Evolutionary conservation across 37 sponge, comb jelly and placozoan species (phyloP).

Genomic region (Ephydatia muelleri): DNA sequence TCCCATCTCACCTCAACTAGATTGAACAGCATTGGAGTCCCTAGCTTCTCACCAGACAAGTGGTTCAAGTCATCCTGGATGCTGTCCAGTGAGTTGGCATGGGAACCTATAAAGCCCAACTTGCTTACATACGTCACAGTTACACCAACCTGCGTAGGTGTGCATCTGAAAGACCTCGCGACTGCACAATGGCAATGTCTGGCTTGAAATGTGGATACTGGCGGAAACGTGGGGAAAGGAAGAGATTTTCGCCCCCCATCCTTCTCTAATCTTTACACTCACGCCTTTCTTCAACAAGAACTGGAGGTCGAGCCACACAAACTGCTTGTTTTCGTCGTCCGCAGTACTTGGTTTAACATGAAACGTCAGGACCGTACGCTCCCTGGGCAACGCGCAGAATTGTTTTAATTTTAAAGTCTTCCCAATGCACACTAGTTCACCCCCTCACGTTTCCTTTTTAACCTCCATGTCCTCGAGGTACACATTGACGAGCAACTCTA

Average conservation of each 20-base stretch:
- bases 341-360: conserved; percentile 72
- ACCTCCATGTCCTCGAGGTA: conserved; percentile 50
- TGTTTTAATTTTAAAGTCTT: not conserved
- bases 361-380: conserved; percentile 12
- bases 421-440: not conserved
- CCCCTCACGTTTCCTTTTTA: not conserved
- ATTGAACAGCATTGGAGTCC: conserved; percentile 21
- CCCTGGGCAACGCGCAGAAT: not conserved
- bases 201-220: conserved; percentile 50
- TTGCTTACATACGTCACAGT: no score
- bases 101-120: no score
- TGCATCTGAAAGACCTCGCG: conserved; percentile 67
- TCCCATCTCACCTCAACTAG: not conserved
- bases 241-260: not conserved
- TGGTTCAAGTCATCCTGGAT: conserved; percentile 3
- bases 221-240: not conserved
- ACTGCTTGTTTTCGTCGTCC: conserved; percentile 56
- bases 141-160: conserved; percentile 39
- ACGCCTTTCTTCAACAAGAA: not conserved
- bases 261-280: not conserved
- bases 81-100: no score
- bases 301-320: conserved; percentile 59
- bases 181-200: not conserved
- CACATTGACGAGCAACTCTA: conserved; percentile 50
- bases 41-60: conserved; percentile 4